Evolutionary conservation across 2,888 invertebrate genomes (phyloP).

Genomic region (Cosmia trapezina): DNA sequence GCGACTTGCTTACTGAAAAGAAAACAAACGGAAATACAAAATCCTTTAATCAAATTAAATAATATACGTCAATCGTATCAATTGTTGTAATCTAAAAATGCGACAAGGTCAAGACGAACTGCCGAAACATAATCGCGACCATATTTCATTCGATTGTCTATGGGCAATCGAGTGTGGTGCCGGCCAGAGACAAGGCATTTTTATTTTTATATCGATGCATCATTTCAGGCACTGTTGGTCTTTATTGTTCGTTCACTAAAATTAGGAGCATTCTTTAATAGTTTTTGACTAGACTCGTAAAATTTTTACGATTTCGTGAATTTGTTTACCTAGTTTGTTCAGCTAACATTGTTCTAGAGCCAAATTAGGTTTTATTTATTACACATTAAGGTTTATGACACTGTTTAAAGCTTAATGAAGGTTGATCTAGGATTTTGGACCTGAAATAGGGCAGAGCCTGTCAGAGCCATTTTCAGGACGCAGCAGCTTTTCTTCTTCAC

Average conservation of each 20-base stretch:
- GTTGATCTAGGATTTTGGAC: background rate
- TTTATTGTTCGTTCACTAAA: slow-evolving; percentile 41
- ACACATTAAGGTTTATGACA: slow-evolving; percentile 7
- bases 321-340: slow-evolving; percentile 28
- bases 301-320: slow-evolving; percentile 40
- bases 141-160: slow-evolving; percentile 81
- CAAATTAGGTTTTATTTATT: slow-evolving; percentile 28
- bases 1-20: background rate
- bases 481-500: background rate
- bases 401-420: slow-evolving; percentile 4
- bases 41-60: slow-evolving; percentile 25
- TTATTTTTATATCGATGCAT: slow-evolving; percentile 76
- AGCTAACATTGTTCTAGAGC: slow-evolving; percentile 31
- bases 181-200: slow-evolving; percentile 76
- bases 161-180: slow-evolving; percentile 79
- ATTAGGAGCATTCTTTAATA: slow-evolving; percentile 32
- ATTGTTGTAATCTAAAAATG: slow-evolving; percentile 42
- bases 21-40: slow-evolving; percentile 20
- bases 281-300: slow-evolving; percentile 46
- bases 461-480: no score
- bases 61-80: slow-evolving; percentile 27
- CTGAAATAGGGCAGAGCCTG: no score
- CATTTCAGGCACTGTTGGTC: slow-evolving; percentile 61
- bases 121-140: slow-evolving; percentile 62
- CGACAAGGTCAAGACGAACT: slow-evolving; percentile 62